Evolutionary conservation across 2,888 invertebrate species (phyloP).

Genomic region (Eupithecia tripunctaria): DNA sequence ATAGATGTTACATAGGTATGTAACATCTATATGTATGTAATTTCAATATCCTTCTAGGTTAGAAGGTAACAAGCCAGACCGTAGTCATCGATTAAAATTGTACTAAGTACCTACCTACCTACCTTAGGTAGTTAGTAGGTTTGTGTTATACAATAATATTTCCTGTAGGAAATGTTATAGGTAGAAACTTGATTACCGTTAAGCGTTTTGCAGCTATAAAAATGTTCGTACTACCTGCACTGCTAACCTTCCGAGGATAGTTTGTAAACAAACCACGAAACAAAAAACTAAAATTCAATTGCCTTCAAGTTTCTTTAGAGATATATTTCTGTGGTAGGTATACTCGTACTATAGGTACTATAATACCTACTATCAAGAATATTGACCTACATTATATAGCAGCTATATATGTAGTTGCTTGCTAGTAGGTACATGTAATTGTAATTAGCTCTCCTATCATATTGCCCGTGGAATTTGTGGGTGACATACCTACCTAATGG

Average conservation of each 20-base stretch:
- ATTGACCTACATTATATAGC: too few species aligned
- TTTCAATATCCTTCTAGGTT: too few species aligned
- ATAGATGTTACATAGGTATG: neutral
- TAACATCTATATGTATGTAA: neutral
- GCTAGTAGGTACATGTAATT: neutral
- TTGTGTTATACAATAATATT: neutral
- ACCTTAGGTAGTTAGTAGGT: neutral
- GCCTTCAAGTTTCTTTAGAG: too few species aligned
- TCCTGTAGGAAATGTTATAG: neutral
- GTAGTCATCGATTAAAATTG: neutral
- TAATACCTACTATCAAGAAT: too few species aligned
- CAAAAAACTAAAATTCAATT: too few species aligned
- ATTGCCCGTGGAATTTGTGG: conserved; percentile 43
- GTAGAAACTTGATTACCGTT: neutral
- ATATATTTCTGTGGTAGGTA: too few species aligned
- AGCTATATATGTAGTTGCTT: neutral
- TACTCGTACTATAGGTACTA: too few species aligned
- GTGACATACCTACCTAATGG: conserved; percentile 28
- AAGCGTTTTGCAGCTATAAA: neutral
- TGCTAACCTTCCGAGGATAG: neutral
- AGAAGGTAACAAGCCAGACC: neutral
- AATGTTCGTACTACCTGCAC: neutral
- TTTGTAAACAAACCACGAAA: too few species aligned
- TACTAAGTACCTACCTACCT: too few species aligned
- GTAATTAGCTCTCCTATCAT: neutral